Conservation (phyloP, 92 coral and sea anemone genomes). For the Paramuricea clavata region DNA sequence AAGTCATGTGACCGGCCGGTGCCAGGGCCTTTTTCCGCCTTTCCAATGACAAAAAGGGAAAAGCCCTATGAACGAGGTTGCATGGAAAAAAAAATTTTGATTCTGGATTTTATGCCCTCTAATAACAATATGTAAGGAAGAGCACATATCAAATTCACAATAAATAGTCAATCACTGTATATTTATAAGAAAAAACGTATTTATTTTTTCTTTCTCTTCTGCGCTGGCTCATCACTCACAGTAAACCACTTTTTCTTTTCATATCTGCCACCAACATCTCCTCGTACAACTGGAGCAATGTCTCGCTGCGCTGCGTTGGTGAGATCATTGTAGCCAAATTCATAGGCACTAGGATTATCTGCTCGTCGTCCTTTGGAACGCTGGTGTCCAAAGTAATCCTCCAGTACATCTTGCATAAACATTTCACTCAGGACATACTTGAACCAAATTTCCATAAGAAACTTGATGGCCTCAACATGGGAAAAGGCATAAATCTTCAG, state of each 20-base stretch:
- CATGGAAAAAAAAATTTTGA: no score
- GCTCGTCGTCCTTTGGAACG: slow-evolving; percentile 48
- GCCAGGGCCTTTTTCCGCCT: no score
- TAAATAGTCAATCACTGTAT: no score
- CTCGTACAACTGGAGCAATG: slow-evolving; percentile 44
- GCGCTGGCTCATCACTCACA: slow-evolving; percentile 55
- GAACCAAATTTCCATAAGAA: slow-evolving; percentile 63
- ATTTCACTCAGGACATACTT: slow-evolving; percentile 69
- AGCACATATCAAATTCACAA: no score
- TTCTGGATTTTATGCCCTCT: no score
- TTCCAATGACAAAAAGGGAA: no score
- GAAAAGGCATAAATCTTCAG: no score
- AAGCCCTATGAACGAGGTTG: no score
- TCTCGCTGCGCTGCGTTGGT: slow-evolving; percentile 46
- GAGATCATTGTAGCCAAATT: slow-evolving; percentile 45
- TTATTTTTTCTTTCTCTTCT: slow-evolving; percentile 61
- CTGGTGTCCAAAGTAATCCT: slow-evolving; percentile 58
- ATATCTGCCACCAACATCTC: slow-evolving; percentile 47
- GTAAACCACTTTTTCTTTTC: slow-evolving; percentile 45
- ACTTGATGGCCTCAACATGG: slow-evolving; percentile 65
- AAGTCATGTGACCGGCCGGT: no score
- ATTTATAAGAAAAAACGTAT: no score
- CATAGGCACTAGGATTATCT: slow-evolving; percentile 45
- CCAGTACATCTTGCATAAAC: slow-evolving; percentile 63
- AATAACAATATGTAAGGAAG: no score